A percentile compares a stretch with the other conserved stretches of the same genome.
These are phyloP conservation scores for Phocides pigmalion DNA, from an alignment of 1,140 invertebrate species.

Conservation along the genomic window DNA sequence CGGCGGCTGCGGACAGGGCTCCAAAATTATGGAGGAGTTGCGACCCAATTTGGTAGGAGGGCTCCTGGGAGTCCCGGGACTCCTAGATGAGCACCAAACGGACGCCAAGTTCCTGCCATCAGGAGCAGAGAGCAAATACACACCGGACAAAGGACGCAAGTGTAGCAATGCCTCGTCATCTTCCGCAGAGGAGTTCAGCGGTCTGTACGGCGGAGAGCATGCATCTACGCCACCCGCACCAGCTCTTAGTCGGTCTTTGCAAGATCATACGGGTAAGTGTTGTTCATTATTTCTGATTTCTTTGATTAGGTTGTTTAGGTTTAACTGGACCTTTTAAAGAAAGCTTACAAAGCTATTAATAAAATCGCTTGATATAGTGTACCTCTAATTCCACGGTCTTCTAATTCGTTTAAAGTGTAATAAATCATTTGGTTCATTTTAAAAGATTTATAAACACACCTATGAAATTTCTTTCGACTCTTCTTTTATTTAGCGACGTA, in stretches of 20 bases:
- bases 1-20: constrained; percentile 86
- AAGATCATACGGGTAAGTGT: constrained; percentile 83
- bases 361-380: too few relatives aligned
- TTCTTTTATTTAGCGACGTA: too few relatives aligned
- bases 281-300: not conserved
- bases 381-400: too few relatives aligned
- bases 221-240: constrained; percentile 85
- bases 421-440: too few relatives aligned
- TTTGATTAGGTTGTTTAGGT: too few relatives aligned
- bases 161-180: constrained; percentile 90
- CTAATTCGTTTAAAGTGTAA: too few relatives aligned
- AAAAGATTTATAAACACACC: too few relatives aligned
- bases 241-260: constrained; percentile 85
- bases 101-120: constrained; percentile 83
- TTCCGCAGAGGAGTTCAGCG: constrained; percentile 91
- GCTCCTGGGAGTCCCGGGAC: constrained; percentile 89
- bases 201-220: constrained; percentile 87
- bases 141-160: constrained; percentile 87
- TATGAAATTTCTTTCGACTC: too few relatives aligned
- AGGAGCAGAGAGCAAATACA: constrained; percentile 80
- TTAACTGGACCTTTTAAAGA: too few relatives aligned
- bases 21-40: constrained; percentile 92
- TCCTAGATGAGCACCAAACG: constrained; percentile 90
- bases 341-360: too few relatives aligned
- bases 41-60: constrained; percentile 91